Base-by-base conservation (phyloP, 1,140 invertebrate species). In the Nasonia longicornis region DNA sequence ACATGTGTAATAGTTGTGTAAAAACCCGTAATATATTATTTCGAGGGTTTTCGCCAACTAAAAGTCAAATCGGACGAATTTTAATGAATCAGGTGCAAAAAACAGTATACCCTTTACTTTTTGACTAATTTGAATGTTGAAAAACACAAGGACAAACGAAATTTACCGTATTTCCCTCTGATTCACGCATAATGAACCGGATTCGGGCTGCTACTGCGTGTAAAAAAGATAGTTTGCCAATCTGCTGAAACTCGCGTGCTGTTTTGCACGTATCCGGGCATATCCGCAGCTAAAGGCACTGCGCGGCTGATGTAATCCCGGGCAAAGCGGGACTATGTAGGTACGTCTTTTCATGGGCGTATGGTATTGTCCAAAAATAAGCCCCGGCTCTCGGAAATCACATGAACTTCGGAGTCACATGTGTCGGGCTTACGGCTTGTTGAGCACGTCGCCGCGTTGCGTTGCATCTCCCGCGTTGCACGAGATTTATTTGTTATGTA, bases 311-410 rank as follows among this genome's bases (percentile, higher is more conserved):
- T 71, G 70, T 38, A 42, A 45, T n/a, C n/a, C 16, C 66, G 66
- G 66, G 26, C 31, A 29, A 69, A 29, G 66, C 74, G 58, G 74
- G 48, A 22, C 80, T 26, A 66, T 66, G 1, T 26, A 66, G 7
- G n/a, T n/a, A 26, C 29, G 22, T 76, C 71, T 81, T 72, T 31
- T 64, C 22, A 11, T 11, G 26, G 35, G 70, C 72, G 77, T 76
- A 3, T 63, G 2, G 2, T 12, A 38, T 71, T 71, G 16, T 71
- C 70, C 70, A 22, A 71, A 71, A 71, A 71, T 71, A 71, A 71
- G 35, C 16, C 11, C 14, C 3, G 64, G 31, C 26, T 70, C 35
- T 20, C 1, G 67, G 70, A 38, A 71, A 42, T 42, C 70, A 42
- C 38, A 71, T 42, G 70, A n/a, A 22, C 14, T 71, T 31, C 66